Base-by-base conservation (phyloP, 2,113 vertebrate species). In the Phyllopteryx taeniolatus region DNA sequence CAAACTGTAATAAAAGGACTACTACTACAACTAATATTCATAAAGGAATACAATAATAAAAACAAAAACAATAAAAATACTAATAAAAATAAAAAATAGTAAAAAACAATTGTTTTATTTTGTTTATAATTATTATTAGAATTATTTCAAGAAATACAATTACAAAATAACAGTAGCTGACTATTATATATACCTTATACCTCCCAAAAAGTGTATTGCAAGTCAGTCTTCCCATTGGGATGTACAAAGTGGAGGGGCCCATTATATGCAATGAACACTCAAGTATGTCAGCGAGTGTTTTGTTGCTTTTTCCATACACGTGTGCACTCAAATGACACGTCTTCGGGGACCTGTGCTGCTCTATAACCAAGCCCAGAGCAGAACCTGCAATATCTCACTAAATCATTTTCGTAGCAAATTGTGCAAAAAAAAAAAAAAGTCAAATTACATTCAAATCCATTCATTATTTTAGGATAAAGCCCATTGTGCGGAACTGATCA, bases 201-300 rank as follows among this genome's bases (percentile, higher is more conserved):
- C 1, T 15, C 59, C 60, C 39, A 13, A 17, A 54, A 60, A 46
- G 62, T 44, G 72, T 76, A 42, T n/a, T 67, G 5, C 64, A 20
- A 53, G n/a, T 0, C 62, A 15, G 72, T 5, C 1, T 33, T 43
- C 44, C 83, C 76, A 17, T 15, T 43, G 82, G 79, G 80, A 69
- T 12, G 17, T 35, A 82, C 68, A 56, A 33, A 67, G 35, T 57
- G 51, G 51, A 66, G 53, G 31, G 53, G 66, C 72, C 54, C 70
- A 51, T 83, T 46, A 68, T 63, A 46, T 72, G 76, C 15, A 20
- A 43, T 66, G 75, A 78, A 68, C 80, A 77, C 14, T 87, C 56
- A 83, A 85, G 87, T 82, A 86, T 85, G 81, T 63, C 68, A 20
- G 22, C 15, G 61, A 82, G 69, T 85, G 83, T 83, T 86, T 87